Conservation (phyloP, 30 jellyfish, hydroid and myxozoan genomes). For the Euphysa ruthae region DNA sequence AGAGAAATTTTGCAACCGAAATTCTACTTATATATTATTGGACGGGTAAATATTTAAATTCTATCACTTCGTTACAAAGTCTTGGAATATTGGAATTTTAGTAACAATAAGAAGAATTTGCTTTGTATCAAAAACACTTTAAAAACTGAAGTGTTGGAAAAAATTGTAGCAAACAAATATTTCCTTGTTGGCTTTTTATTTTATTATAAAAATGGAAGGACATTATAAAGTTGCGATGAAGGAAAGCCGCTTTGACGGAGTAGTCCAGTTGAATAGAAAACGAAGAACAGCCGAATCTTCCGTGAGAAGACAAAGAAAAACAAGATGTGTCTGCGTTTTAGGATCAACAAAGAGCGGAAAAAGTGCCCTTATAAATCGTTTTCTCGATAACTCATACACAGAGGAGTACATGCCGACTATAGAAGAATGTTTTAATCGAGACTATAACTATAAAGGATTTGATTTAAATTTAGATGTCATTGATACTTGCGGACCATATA, state of each 20-base stretch:
- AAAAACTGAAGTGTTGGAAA: no score
- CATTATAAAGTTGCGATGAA: no score
- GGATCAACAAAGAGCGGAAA: conserved; percentile 28
- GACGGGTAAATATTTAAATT: no score
- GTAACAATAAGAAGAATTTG: no score
- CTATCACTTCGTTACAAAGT: no score
- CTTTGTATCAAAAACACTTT: no score
- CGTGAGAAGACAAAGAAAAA: conserved; percentile 1
- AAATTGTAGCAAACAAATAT: no score
- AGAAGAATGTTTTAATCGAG: conserved; percentile 34
- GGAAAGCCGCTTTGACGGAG: background rate
- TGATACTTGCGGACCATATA: conserved; percentile 23
- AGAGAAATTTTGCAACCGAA: no score
- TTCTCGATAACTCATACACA: conserved; percentile 16
- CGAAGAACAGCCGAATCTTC: conserved; percentile 12
- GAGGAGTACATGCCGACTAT: conserved; percentile 26
- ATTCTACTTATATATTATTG: no score
- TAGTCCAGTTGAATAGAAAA: background rate
- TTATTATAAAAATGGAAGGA: no score
- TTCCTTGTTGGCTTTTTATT: no score
- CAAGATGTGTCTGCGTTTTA: conserved; percentile 9
- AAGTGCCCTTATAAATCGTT: conserved; percentile 25
- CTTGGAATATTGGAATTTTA: no score
- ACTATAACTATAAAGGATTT: background rate
- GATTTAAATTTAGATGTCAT: conserved; percentile 11